Evolutionary conservation across 2,113 vertebrate species (phyloP).

Genomic region (Pholis gunnellus): DNA sequence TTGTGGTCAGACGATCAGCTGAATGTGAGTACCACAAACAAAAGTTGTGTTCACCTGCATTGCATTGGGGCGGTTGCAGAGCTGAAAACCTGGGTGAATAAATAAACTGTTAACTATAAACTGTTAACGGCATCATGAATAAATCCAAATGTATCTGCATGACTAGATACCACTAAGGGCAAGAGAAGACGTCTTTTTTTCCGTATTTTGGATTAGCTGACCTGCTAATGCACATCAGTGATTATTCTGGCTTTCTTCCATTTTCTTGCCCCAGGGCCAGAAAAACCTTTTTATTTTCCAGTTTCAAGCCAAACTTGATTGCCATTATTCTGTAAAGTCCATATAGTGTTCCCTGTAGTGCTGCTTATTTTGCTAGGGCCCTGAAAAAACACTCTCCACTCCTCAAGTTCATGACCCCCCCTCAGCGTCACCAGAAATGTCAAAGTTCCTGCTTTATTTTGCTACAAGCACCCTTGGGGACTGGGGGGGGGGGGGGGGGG

Average conservation of each 20-base stretch:
- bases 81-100: background rate
- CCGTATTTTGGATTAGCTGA: background rate
- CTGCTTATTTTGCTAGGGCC: constrained; percentile 20
- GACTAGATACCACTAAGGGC: background rate
- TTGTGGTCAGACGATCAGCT: background rate
- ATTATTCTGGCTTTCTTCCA: background rate
- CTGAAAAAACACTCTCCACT: constrained; percentile 33
- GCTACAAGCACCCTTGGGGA: constrained; percentile 23
- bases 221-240: background rate
- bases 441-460: constrained; percentile 51
- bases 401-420: constrained; percentile 20
- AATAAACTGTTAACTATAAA: too few relatives aligned
- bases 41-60: background rate
- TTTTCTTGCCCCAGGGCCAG: background rate
- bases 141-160: background rate
- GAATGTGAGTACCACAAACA: background rate
- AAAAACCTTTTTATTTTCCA: constrained; percentile 40
- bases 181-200: background rate
- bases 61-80: background rate
- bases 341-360: constrained; percentile 2
- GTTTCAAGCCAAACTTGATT: background rate
- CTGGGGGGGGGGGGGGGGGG: background rate
- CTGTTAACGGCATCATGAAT: too few relatives aligned
- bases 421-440: constrained; percentile 27
- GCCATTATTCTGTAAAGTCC: background rate